A percentile compares a stretch with the other conserved stretches of the same genome.
These are phyloP conservation scores for Caretta caretta DNA, from an alignment of 2,113 vertebrate species.

Conservation along the genomic window DNA sequence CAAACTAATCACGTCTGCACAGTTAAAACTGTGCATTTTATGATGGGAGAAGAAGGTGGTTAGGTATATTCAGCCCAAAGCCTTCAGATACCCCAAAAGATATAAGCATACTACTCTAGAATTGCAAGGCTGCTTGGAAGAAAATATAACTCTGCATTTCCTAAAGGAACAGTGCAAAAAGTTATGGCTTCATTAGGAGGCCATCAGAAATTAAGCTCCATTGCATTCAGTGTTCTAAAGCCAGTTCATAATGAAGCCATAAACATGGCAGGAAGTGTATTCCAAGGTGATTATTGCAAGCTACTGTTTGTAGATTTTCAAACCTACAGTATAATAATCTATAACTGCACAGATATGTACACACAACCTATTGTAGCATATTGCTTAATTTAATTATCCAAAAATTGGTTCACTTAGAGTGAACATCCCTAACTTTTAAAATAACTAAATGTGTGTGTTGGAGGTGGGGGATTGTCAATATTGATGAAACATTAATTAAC, in stretches of 20 bases:
- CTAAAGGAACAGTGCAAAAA: neutral
- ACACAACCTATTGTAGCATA: neutral
- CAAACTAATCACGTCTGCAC: neutral
- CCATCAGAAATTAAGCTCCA: neutral
- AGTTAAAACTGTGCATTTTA: neutral
- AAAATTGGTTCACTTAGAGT: neutral
- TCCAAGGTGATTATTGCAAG: neutral
- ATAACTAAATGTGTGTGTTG: neutral
- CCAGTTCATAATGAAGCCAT: neutral
- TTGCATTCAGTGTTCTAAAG: neutral
- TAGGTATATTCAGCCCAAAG: neutral
- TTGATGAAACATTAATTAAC: neutral
- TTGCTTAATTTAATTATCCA: slow-evolving; percentile 31
- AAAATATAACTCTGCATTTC: neutral
- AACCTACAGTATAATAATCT: neutral
- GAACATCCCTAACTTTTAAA: neutral
- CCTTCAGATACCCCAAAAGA: neutral
- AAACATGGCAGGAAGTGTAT: neutral
- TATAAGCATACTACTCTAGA: neutral
- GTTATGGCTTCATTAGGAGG: neutral
- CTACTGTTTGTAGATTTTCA: neutral
- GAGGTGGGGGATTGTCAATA: neutral
- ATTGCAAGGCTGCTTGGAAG: neutral
- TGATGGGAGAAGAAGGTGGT: neutral
- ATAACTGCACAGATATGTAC: neutral